Conservation (phyloP, 2,797 vertebrate species). For the Tokudaia tokunoshimensis region DNA sequence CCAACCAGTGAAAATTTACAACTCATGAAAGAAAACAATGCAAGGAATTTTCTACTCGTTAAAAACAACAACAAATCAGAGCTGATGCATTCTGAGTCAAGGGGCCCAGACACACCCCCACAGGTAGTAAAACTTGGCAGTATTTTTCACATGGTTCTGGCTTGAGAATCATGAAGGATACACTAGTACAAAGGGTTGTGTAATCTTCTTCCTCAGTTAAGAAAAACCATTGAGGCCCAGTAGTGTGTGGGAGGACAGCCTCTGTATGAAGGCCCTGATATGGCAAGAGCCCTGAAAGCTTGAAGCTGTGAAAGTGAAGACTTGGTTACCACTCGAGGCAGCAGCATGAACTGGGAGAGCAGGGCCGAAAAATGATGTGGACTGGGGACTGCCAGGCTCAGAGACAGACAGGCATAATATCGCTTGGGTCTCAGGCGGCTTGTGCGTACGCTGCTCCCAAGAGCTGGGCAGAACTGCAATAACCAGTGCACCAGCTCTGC, state of each 20-base stretch:
- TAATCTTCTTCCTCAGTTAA: not conserved
- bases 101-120: not conserved
- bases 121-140: not conserved
- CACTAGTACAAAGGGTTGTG: not conserved
- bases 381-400: no score
- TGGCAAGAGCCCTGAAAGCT: not conserved
- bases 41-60: no score
- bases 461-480: no score
- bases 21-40: not conserved
- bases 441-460: no score
- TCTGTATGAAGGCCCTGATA: not conserved
- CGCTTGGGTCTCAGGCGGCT: no score
- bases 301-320: not conserved
- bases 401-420: no score
- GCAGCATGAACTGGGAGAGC: not conserved
- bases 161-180: not conserved
- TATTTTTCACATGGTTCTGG: not conserved
- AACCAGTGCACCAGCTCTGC: no score
- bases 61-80: not conserved
- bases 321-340: not conserved
- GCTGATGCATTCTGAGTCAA: not conserved
- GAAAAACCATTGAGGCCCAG: not conserved
- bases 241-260: not conserved
- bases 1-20: not conserved
- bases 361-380: not conserved